Base-by-base conservation (phyloP, 1,140 invertebrate species). In the Drosophila teissieri region DNA sequence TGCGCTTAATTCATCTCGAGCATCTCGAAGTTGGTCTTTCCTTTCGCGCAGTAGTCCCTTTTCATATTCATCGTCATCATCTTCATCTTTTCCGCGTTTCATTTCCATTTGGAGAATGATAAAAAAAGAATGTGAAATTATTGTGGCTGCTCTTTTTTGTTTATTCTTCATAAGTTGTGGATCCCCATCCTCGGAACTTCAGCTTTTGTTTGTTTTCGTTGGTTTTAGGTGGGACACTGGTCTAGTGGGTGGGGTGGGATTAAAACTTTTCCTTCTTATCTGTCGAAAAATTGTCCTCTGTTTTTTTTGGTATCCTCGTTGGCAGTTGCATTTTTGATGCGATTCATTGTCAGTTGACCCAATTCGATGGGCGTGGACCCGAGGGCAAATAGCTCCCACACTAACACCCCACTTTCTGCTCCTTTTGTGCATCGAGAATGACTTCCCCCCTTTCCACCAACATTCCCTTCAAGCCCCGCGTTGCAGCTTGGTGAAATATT, bases 301-400 rank as follows among this genome's bases (percentile, higher is more conserved):
- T 52, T 17, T 42, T 79, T 73, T 78, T 78, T 63, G 76, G 51
- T 67, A 61, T 84, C 81, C 70, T 74, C 31, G 39, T 45, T 51
- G 52, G 70, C 76, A 85, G 81, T 82, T 88, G 82, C 83, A 88
- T 83, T 79, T 89, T 73, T 77, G 80, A 88, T 84, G 83, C 55
- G 56, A 76, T 60, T 56, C 81, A 70, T 82, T 78, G 78, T 80
- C 75, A 74, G 78, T 80, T 88, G 83, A 88, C 83, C 83, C 84
- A 88, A 84, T 88, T 88, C 48, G 57, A 52, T 72, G 80, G 83
- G 70, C 60, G 65, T 80, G 81, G 80, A 69, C 58, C 74, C 44
- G 46, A 17, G 51, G 40, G 60, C 73, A 58, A 61, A 27, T 37
- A 56, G 65, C 72, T 83, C 75, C 80, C 80, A 84, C 80, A 83